Conservation (phyloP, 2,797 vertebrate genomes). For the Falco columbarius region DNA sequence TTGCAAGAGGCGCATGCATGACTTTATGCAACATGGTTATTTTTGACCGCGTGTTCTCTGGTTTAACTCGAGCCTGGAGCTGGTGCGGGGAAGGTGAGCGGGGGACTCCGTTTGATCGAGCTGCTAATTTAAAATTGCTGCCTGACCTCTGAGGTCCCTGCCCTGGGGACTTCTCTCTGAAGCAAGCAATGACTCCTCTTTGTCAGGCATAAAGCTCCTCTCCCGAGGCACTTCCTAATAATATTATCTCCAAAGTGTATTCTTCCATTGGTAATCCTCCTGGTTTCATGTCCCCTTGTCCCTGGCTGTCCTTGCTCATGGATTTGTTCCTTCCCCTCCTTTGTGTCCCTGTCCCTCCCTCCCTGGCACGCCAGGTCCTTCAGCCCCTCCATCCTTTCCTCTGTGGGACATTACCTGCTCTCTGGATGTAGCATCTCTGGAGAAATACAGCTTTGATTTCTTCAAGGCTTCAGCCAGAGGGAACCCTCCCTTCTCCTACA, state of each 20-base stretch:
- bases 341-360: neutral
- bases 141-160: neutral
- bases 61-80: neutral
- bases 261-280: constrained; percentile 44
- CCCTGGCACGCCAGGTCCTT: neutral
- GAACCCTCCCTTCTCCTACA: neutral
- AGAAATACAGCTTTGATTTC: neutral
- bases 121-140: constrained; percentile 20
- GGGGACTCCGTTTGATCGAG: neutral
- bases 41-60: neutral
- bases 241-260: neutral
- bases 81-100: neutral
- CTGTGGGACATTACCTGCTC: neutral
- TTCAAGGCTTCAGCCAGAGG: neutral
- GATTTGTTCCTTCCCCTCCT: neutral
- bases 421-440: neutral
- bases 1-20: neutral
- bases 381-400: neutral
- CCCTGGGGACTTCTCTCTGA: constrained; percentile 32
- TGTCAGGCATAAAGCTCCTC: constrained; percentile 23
- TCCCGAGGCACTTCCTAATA: neutral
- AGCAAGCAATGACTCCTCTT: constrained; percentile 17
- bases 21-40: neutral
- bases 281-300: neutral
- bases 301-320: neutral